Percentiles rank a stretch among this genome's conserved stretches.
Conservation (phyloP, 1,140 invertebrate species). For the Conopomorpha cramerella region DNA sequence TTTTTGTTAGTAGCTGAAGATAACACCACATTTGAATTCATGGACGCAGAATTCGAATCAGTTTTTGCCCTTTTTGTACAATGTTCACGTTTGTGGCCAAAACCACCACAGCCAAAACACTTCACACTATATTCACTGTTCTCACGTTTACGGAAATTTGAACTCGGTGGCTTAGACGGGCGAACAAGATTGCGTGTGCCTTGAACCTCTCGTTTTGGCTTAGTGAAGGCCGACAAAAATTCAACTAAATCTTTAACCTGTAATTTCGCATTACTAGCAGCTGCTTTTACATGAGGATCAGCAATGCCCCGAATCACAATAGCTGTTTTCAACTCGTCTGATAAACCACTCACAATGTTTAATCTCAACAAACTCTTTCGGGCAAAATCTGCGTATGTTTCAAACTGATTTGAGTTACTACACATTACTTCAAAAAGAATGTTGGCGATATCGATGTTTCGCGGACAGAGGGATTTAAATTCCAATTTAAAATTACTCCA, state of each 20-base stretch:
- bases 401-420: constrained; percentile 4
- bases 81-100: neutral
- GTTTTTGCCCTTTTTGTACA: neutral
- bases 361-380: constrained; percentile 1
- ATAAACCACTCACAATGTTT: constrained; percentile 2
- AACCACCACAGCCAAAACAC: constrained; percentile 1
- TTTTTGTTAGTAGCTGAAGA: neutral
- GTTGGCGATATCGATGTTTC: constrained; percentile 3
- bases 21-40: too few species aligned
- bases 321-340: constrained; percentile 2
- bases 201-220: constrained; percentile 1
- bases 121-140: neutral
- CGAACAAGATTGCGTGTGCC: constrained; percentile 1
- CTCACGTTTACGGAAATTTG: neutral
- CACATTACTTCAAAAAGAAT: constrained; percentile 8
- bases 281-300: constrained; percentile 3
- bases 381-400: constrained; percentile 7
- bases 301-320: constrained; percentile 4
- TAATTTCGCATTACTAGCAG: constrained; percentile 5
- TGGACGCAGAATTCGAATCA: too few species aligned
- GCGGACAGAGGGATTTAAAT: constrained; percentile 6
- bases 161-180: neutral
- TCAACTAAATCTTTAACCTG: constrained; percentile 1
- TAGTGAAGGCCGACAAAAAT: constrained; percentile 4
- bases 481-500: constrained; percentile 9